Evolutionary conservation across 64 coral and sea anemone species (phyloP).

Genomic region (Actinia equina): DNA sequence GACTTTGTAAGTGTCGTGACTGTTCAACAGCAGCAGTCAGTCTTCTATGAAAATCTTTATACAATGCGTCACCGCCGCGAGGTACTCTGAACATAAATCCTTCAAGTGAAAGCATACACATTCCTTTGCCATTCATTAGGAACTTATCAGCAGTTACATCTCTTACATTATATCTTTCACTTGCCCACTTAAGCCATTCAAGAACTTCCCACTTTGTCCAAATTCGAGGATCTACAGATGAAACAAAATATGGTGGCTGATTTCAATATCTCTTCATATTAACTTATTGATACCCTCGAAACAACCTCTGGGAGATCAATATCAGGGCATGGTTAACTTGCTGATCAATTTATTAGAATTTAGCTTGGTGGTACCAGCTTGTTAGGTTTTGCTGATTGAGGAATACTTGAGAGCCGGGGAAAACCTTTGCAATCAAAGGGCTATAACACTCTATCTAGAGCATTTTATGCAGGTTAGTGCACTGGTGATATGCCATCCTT

Average conservation of each 20-base stretch:
- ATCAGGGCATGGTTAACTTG: too few species aligned
- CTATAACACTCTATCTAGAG: too few species aligned
- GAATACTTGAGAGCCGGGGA: too few species aligned
- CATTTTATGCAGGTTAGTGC: too few species aligned
- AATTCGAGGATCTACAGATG: constrained; percentile 67
- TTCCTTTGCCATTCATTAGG: constrained; percentile 96
- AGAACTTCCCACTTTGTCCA: constrained; percentile 96
- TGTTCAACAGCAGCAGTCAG: constrained; percentile 60
- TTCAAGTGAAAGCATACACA: constrained; percentile 82
- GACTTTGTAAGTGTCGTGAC: constrained; percentile 64
- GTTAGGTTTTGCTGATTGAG: too few species aligned
- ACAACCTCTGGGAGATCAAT: too few species aligned
- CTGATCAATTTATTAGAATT: too few species aligned
- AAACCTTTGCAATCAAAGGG: too few species aligned
- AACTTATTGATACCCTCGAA: too few species aligned
- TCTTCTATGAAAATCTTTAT: constrained; percentile 83
- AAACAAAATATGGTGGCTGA: neutral
- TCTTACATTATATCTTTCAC: constrained; percentile 75
- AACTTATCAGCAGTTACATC: constrained; percentile 87
- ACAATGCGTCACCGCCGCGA: constrained; percentile 69
- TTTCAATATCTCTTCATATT: neutral
- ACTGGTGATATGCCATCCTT: too few species aligned
- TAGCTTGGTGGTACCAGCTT: too few species aligned
- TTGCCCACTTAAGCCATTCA: constrained; percentile 96
- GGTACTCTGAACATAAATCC: constrained; percentile 91